phyloP scores from a whole-genome alignment of 2,113 vertebrate species.

The Mormyrus lacerda region DNA sequence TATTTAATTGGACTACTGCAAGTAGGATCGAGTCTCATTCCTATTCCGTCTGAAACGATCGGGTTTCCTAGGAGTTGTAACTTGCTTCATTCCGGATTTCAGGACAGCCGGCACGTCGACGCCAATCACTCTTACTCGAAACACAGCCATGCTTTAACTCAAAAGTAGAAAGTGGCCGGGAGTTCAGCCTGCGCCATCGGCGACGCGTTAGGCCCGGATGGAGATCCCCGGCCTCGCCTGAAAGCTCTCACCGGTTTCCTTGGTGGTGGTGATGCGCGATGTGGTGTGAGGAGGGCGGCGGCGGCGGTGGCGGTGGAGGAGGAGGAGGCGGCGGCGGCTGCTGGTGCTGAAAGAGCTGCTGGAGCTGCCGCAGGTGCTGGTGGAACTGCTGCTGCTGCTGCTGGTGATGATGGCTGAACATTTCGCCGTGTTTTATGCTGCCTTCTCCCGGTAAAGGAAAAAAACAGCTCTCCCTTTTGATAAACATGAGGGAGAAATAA shows the following conservation, averaged over 20 bases:
- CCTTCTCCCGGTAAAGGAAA: not conserved
- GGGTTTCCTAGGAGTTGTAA: not conserved
- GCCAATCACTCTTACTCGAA: not conserved
- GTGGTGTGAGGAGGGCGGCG: constrained; percentile 38
- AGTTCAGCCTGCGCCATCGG: not conserved
- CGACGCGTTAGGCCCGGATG: not conserved
- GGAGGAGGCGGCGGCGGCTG: constrained; percentile 35
- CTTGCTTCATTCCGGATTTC: not conserved
- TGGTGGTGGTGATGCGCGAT: constrained; percentile 18
- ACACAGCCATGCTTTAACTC: not conserved
- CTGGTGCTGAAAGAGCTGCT: constrained; percentile 58
- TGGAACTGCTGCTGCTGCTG: constrained; percentile 58
- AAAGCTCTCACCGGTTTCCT: constrained; percentile 55
- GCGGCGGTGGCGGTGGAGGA: constrained; percentile 12
- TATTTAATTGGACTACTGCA: not conserved
- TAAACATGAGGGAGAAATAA: not conserved
- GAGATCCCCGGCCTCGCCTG: constrained; percentile 47
- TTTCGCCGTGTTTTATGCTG: constrained; percentile 26
- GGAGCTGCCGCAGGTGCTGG: constrained; percentile 36
- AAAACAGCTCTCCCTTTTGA: not conserved
- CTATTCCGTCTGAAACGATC: not conserved
- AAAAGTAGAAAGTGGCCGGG: not conserved
- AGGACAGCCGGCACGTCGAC: not conserved
- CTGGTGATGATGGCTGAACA: constrained; percentile 69
- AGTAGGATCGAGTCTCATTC: not conserved